These are phyloP conservation scores for Samia ricini DNA, from an alignment of 1,140 invertebrate genomes.

Conservation along the genomic window DNA sequence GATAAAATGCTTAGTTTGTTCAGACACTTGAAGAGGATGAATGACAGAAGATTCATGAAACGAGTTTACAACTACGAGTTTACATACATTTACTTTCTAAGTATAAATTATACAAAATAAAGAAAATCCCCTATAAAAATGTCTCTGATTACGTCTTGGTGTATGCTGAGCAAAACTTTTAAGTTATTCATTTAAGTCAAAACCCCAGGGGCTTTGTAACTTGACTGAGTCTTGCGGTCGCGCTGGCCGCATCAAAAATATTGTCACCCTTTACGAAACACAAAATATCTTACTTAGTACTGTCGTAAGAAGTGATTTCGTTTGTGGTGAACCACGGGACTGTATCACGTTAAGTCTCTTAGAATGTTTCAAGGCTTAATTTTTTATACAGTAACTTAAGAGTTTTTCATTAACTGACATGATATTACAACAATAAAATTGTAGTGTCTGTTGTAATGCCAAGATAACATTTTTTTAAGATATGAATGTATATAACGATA, in stretches of 20 bases:
- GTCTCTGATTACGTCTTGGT: background rate
- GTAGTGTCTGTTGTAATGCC: no score
- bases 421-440: no score
- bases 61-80: no score
- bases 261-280: slow-evolving; percentile 23
- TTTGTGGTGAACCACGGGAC: background rate
- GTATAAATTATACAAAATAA: background rate
- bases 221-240: slow-evolving; percentile 38
- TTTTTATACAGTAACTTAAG: background rate
- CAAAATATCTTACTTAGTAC: slow-evolving; percentile 26
- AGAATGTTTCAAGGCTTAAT: background rate
- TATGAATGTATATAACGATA: no score
- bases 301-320: slow-evolving; percentile 14
- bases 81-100: no score
- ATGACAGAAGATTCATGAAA: no score
- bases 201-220: slow-evolving; percentile 28
- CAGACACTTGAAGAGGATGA: no score
- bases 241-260: slow-evolving; percentile 44
- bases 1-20: no score
- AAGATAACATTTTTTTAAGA: no score
- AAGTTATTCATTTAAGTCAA: slow-evolving; percentile 49
- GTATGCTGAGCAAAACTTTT: slow-evolving; percentile 37
- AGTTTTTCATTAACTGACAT: no score
- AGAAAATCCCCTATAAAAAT: background rate
- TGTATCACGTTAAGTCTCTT: slow-evolving; percentile 12